Base-by-base conservation (phyloP, 2,113 vertebrate genomes). In the Leiothrix lutea region DNA sequence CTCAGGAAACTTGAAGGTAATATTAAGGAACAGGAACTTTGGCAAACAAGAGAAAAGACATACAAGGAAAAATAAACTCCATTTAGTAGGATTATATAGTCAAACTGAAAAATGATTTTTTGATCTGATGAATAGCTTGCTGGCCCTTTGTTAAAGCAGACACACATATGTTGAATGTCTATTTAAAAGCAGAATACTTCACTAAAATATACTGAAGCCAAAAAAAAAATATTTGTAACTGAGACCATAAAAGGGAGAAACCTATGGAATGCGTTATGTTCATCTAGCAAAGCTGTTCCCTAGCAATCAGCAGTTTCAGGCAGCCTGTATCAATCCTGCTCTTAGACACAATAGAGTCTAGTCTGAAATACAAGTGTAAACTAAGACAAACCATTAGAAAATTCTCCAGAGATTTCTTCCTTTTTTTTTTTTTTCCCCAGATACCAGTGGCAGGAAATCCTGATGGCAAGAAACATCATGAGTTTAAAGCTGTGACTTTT, bases 191-290 rank as follows among this genome's bases (percentile, higher is more conserved):
- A 29, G 16, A 94, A 81, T 21, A 84, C 56, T 86, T 95, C 65
- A 54, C 77, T 86, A 70, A 91, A 80, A 62, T 51, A 84, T 14
- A 84, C 51, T 74, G 89, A 36, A 66, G 66, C 86, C 88, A 70
- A 84, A 90, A 95, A 96, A 84, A 40, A 86, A 22, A 58, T 72
- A 91, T 72, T 86, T 74, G 58, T 74, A 96, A 86, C 18, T 5
- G 74, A 95, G 91, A 95, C 92, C 96, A 95, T 93, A 86, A 95
- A 97, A 96, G 91, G 96, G 62, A 97, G 73, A 95, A 96, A 90
- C 83, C 80, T 82, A 45, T 64, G 87, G 92, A 97, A 92, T 93
- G 86, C 58, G 80, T 86, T 93, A 80, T 15, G 67, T 86, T 96
- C 92, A 95, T 85, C 85, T 71, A 95, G 80, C 92, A 91, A 94